A percentile compares a stretch with the other conserved stretches of the same genome.
Evolutionary conservation across 2,888 invertebrate genomes (phyloP).

Genomic region (Euproctis similis): DNA sequence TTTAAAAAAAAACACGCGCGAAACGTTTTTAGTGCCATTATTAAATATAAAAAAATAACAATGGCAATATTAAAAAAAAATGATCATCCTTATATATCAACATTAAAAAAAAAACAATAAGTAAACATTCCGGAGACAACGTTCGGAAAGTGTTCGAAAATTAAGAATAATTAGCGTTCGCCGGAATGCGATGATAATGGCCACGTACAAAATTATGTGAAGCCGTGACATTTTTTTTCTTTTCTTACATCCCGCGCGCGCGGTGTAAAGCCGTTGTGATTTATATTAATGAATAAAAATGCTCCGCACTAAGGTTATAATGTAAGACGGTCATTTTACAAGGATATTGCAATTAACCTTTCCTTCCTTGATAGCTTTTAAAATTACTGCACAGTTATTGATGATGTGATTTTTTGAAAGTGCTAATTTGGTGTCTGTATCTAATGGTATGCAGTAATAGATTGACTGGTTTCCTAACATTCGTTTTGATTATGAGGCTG

Average conservation of each 20-base stretch:
- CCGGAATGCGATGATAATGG: slow-evolving; percentile 58
- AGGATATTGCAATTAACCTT: slow-evolving; percentile 64
- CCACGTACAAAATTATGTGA: slow-evolving; percentile 72
- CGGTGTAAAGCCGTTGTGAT: slow-evolving; percentile 54
- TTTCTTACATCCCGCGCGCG: slow-evolving; percentile 56
- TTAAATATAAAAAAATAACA: neutral
- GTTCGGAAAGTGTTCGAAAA: slow-evolving; percentile 51
- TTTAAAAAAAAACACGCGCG: too few relatives aligned
- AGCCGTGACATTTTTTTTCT: slow-evolving; percentile 71
- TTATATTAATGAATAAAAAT: slow-evolving; percentile 76
- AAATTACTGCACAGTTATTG: slow-evolving; percentile 41
- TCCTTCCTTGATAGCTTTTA: slow-evolving; percentile 51
- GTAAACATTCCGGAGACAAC: slow-evolving; percentile 20
- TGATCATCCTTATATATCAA: slow-evolving; percentile 18
- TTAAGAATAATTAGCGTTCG: slow-evolving; percentile 69
- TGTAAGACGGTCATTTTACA: slow-evolving; percentile 40
- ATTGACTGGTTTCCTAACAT: too few relatives aligned
- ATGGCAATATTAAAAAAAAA: slow-evolving; percentile 10
- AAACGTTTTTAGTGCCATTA: too few relatives aligned
- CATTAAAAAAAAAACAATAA: slow-evolving; percentile 19
- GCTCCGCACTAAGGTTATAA: slow-evolving; percentile 37
- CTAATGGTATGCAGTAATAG: too few relatives aligned
- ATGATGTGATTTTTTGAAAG: too few relatives aligned
- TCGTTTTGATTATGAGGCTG: too few relatives aligned
- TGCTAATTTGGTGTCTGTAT: too few relatives aligned